Base-by-base conservation (phyloP, 2,888 invertebrate genomes). In the Epirrhoe alternata region DNA sequence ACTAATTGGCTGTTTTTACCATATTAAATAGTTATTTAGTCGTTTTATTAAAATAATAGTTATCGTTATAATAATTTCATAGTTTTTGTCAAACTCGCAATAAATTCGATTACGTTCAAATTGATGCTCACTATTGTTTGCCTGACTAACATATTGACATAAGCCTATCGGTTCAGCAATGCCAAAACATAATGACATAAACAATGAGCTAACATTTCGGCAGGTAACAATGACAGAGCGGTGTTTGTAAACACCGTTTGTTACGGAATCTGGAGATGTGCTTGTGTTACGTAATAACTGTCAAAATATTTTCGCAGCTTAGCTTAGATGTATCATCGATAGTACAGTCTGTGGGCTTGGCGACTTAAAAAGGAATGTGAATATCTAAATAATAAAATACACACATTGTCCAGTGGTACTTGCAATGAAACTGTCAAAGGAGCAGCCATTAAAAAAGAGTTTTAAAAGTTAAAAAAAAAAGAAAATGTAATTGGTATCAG, bases 131-230 rank as follows among this genome's bases (percentile, higher is more conserved):
- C 14, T 38, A 24, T 33, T 35, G 52, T 53, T 38, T 51, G 35
- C 38, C 31, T 74, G 77, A 77, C 78, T 74, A 77, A 76, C 74
- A 72, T 87, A 83, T 87, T 88, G 87, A 86, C 86, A 88, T 84
- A 85, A 86, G 66, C 24, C 24, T 24, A 70, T 70, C 76, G 75
- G 79, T 77, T 80, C 65, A 61, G 68, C 66, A 73, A 84, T 86
- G 85, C 84, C 86, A 86, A 86, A 86, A 87, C 87, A 88, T 74
- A 82, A 83, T 83, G 77, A 78, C 77, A 85, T 76, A 85, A 86
- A 77, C 79, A 81, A 51, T 74, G 73, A 70, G 73, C 57, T 72
- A 74, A 74, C 69, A 74, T 65, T 72, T 74, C 54, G 72, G 69
- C 33, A 55, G 68, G 64, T 64, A 68, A 74, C 73, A 74, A 74